phyloP scores from a whole-genome alignment of 2,797 vertebrate species.

The Clangula hyemalis region DNA sequence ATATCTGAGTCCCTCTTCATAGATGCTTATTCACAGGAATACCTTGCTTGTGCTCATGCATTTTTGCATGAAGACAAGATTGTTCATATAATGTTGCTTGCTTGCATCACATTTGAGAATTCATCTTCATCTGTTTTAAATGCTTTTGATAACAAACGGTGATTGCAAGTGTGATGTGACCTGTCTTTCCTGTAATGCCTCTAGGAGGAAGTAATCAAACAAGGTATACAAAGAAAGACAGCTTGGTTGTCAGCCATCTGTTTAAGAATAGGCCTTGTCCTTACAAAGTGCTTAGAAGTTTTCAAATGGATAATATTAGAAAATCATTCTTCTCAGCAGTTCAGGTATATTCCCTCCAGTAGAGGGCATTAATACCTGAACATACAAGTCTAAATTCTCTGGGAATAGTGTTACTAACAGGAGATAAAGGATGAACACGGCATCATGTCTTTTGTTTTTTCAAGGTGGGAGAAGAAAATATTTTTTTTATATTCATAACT shows the following conservation, averaged over 20 bases:
- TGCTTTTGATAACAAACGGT: neutral
- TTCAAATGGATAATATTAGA: neutral
- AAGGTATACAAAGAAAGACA: neutral
- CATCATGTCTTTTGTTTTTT: neutral
- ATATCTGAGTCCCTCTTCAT: neutral
- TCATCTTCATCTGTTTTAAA: neutral
- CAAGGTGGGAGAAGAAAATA: neutral
- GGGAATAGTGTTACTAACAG: neutral
- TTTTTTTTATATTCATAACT: neutral
- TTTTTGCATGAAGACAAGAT: neutral
- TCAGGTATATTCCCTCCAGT: neutral
- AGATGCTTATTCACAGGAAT: neutral
- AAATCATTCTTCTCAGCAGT: neutral
- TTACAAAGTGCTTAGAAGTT: neutral
- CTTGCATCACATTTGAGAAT: neutral
- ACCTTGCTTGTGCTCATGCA: neutral
- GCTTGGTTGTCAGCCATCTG: neutral
- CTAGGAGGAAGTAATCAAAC: neutral
- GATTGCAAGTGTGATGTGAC: neutral
- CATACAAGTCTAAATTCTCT: neutral
- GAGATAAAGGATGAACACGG: neutral
- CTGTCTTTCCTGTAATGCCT: neutral
- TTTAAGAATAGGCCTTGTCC: neutral
- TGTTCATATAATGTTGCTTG: neutral
- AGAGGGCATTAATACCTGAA: slow-evolving; percentile 12